Evolutionary conservation across 2,888 invertebrate species (phyloP), one percentile per base, ranked within the genome.

Genomic region (Drosophila cognata): DNA sequence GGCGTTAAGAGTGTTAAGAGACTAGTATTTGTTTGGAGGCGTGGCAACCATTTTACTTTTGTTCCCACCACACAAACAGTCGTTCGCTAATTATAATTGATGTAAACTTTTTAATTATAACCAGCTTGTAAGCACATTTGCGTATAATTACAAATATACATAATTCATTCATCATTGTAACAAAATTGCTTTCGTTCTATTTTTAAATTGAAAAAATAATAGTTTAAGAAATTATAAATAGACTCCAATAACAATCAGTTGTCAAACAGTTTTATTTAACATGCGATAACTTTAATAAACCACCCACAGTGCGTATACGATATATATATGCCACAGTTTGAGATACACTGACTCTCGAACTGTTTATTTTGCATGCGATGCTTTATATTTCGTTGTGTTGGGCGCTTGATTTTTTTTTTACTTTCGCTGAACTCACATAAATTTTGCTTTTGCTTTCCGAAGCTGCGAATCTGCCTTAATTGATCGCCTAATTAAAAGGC

Each of bases 401-500:
- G 25, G 25, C 18, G n/a, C n/a, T 31, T 33, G 7, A 13, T n/a
- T n/a, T 43, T 18, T 38, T 52, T 50, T 71, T 48, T 50, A 21
- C 55, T 72, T 67, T 56, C 67, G 67, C 66, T 55, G 33, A 55
- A 43, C 41, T 43, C 41, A 56, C 51, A 72, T 64, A 41, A 36
- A 41, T 60, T 51, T 41, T 48, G 11, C 28, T 60, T 25, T 58
- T 16, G 52, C 21, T 61, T 50, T 63, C 48, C 31, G 29, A 43
- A 60, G 57, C 52, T 57, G 52, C 67, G 80, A 84, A 82, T 82
- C 82, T 79, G 88, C 74, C 74, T 87, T 87, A 82, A 84, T 84
- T 89, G 77, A 89, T 70, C 65, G 74, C 74, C 88, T 89, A 89
- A 85, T 85, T 85, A 85, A 85, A 89, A 82, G 82, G 88, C 84